Evolutionary conservation across 2,797 vertebrate genomes (phyloP).

Genomic region (Cyprinella venusta): DNA sequence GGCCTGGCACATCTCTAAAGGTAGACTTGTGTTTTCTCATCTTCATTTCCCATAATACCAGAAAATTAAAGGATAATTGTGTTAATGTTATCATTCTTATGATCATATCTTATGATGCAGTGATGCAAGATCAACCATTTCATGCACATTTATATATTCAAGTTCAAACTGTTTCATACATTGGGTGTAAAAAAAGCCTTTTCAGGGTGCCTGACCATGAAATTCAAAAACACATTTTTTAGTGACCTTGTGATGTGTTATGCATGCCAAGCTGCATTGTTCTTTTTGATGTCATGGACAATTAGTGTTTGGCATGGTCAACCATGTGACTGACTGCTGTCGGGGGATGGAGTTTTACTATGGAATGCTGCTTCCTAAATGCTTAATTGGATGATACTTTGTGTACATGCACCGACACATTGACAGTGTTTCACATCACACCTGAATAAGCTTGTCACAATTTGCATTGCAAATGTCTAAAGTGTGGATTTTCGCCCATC

Average conservation of each 20-base stretch:
- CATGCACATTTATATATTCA: neutral
- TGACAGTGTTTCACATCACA: neutral
- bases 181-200: constrained; percentile 1
- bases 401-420: neutral
- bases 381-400: neutral
- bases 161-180: neutral
- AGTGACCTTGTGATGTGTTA: neutral
- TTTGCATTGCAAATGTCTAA: constrained; percentile 70
- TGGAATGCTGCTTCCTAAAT: constrained; percentile 36
- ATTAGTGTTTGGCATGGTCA: neutral
- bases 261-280: neutral
- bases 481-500: constrained; percentile 34
- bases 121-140: neutral
- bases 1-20: constrained; percentile 16
- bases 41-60: neutral
- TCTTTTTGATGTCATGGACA: neutral
- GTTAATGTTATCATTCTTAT: neutral
- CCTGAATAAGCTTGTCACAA: constrained; percentile 11
- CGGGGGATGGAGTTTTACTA: constrained; percentile 30
- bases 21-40: constrained; percentile 20
- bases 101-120: neutral
- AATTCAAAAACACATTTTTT: neutral
- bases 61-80: neutral
- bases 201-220: neutral
- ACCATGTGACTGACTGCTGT: neutral